Conservation (phyloP, 2,113 vertebrate species). For the Leucoraja erinaceus region DNA sequence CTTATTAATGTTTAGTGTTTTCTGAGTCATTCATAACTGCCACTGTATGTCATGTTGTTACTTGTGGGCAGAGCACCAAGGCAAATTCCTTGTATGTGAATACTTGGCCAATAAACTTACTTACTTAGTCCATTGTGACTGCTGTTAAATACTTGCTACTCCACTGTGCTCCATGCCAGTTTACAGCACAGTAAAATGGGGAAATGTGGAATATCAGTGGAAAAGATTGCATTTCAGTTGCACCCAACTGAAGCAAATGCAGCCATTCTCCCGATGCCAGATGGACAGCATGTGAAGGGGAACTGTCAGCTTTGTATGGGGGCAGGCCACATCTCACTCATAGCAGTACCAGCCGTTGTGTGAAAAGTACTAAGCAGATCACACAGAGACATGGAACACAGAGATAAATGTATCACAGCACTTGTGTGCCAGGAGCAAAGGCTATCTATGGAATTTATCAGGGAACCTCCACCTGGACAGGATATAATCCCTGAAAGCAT, state of each 20-base stretch:
- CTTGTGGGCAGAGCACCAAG: too few relatives aligned
- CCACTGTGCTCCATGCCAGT: neutral
- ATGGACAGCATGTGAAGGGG: neutral
- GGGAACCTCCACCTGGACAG: neutral
- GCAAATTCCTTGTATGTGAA: too few relatives aligned
- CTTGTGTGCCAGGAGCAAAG: neutral
- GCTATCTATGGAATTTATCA: neutral
- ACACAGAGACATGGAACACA: neutral
- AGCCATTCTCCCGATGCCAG: neutral
- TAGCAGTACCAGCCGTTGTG: neutral
- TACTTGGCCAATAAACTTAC: too few relatives aligned
- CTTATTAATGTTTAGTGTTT: too few relatives aligned
- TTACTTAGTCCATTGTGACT: neutral
- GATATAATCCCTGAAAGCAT: neutral
- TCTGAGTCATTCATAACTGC: too few relatives aligned
- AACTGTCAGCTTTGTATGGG: neutral
- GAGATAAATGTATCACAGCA: neutral
- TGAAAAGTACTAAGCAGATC: slow-evolving; percentile 6
- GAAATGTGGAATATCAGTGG: neutral
- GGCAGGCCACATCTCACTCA: neutral
- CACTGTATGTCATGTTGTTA: too few relatives aligned
- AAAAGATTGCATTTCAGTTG: neutral
- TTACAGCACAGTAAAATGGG: neutral
- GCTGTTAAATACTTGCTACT: neutral
- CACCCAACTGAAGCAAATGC: neutral